A percentile compares a stretch with the other conserved stretches of the same genome.
phyloP scores from a whole-genome alignment of 2,888 invertebrate species.

The Hypena proboscidalis region DNA sequence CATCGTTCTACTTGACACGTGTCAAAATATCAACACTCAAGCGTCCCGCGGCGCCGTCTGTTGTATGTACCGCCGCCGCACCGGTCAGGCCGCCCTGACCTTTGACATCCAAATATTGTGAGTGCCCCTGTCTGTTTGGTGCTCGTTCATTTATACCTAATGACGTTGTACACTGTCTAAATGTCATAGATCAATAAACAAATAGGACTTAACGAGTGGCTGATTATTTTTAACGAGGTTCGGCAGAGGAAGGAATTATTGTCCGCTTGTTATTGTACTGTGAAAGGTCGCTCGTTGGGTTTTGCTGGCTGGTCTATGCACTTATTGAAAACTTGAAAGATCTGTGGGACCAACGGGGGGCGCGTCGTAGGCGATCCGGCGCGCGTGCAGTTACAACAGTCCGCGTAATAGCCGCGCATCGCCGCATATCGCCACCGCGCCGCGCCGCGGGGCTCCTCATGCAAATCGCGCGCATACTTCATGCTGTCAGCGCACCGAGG shows the following conservation, averaged over 20 bases:
- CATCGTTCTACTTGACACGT: slow-evolving; percentile 35
- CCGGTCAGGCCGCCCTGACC: slow-evolving; percentile 3
- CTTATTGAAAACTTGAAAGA: no score
- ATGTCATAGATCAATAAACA: slow-evolving; percentile 50
- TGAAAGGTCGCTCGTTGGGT: no score
- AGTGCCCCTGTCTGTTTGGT: slow-evolving; percentile 1
- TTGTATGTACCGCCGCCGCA: not conserved
- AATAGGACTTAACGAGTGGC: slow-evolving; percentile 24
- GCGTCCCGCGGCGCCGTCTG: not conserved
- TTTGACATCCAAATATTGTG: slow-evolving; percentile 7
- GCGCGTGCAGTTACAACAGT: no score
- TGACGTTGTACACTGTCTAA: slow-evolving; percentile 20
- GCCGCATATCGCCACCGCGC: no score
- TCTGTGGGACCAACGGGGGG: no score
- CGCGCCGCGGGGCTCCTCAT: slow-evolving; percentile 2
- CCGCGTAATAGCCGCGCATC: no score
- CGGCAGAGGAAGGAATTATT: no score
- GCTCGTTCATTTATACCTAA: slow-evolving; percentile 12
- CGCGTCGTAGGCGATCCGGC: no score
- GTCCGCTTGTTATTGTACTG: no score
- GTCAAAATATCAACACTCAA: slow-evolving; percentile 17
- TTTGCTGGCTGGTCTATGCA: no score
- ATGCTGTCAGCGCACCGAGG: slow-evolving; percentile 17
- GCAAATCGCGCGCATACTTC: slow-evolving; percentile 19
- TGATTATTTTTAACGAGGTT: not conserved